phyloP scores from a whole-genome alignment of 2,113 vertebrate species.

The Gallinago jamesoni region DNA sequence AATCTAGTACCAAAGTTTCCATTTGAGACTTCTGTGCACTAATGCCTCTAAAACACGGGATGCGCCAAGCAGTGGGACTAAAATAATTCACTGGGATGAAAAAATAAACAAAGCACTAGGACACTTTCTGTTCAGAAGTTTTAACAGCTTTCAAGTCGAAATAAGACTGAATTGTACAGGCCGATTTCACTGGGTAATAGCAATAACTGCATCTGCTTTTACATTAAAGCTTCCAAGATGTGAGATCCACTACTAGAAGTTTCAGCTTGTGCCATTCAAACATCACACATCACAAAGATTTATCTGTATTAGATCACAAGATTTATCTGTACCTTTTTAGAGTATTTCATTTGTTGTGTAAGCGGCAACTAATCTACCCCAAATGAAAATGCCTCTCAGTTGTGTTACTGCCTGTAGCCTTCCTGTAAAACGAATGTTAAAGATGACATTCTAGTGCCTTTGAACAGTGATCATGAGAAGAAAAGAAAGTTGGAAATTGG shows the following conservation, averaged over 20 bases:
- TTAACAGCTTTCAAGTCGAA: background rate
- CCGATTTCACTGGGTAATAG: background rate
- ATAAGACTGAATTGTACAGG: background rate
- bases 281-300: background rate
- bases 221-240: background rate
- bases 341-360: background rate
- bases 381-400: background rate
- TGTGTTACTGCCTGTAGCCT: background rate
- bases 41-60: background rate
- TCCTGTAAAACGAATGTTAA: background rate
- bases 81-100: background rate
- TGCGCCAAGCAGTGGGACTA: background rate
- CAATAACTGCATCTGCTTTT: background rate
- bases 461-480: background rate
- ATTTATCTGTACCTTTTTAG: background rate
- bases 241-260: background rate
- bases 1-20: background rate
- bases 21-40: background rate
- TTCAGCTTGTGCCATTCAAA: background rate
- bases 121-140: background rate
- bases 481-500: conserved; percentile 3
- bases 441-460: background rate
- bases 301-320: background rate
- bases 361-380: background rate
- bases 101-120: background rate